Base-by-base conservation (phyloP, 2,888 invertebrate genomes). In the Odontomyia ornata region DNA sequence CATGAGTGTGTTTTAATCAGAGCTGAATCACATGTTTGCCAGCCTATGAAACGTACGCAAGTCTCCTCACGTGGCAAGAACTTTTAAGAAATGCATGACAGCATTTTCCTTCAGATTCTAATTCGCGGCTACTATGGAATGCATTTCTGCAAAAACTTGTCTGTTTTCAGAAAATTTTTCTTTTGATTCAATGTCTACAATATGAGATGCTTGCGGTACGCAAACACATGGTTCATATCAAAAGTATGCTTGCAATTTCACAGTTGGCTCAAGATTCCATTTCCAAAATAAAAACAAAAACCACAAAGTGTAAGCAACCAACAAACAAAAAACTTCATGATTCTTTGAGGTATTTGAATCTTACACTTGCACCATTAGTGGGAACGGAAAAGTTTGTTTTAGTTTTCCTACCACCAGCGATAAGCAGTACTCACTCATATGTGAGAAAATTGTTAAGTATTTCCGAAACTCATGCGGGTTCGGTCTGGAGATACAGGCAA, bases 341-440 rank as follows among this genome's bases (percentile, higher is more conserved):
- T 60, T 60, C 2, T 60, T 2, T 60, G 57, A 36, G 65, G 65
- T 69, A 9, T 15, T 69, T 46, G 23, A 47, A 46, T 30, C 2
- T 56, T 56, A 56, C 72, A 57, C 30, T 72, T 13, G 21, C n/a
- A 13, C 47, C 57, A 52, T 52, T 69, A 69, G 47, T 69, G 69
- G 69, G 69, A 72, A 56, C 72, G 28, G 28, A n/a, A 13, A n/a
- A 64, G 4, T 69, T 23, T 52, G 46, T 30, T 30, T 11, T 65
- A 15, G 11, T 36, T 18, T 65, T 69, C 7, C 47, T 25, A 13
- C 18, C 36, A 36, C 65, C 18, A 36, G 21, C 30, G 73, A 73
- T 73, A 73, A 73, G 73, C 30, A 73, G 30, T 52, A n/a, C n/a
- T n/a, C n/a, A n/a, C n/a, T n/a, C n/a, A n/a, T n/a, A 56, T 57